Evolutionary conservation across 2,113 vertebrate species (phyloP), one percentile per base, ranked within the genome.

Genomic region (Lophius piscatorius): DNA sequence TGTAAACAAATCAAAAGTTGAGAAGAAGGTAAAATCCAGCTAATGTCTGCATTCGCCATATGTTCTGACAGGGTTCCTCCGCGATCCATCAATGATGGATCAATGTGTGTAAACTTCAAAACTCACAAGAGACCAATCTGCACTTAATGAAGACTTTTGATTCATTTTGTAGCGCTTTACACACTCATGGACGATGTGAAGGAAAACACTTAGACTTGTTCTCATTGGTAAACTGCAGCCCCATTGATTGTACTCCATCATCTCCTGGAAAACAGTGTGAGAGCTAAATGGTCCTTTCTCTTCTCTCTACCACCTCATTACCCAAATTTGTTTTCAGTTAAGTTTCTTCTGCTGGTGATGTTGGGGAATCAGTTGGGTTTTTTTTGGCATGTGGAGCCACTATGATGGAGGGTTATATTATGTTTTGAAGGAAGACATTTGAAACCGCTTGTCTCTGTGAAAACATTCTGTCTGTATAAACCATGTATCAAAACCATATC

Each of bases 131-230:
- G 78, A 56, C 75, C 85, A 78, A 63, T 73, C 48, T 33, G 33
- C 46, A 41, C 16, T 51, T 83, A 76, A 87, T 77, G 76, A 76
- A 82, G 74, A 78, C 65, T 74, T 84, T 76, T 75, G 74, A 85
- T 85, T 80, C 63, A 81, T 84, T 79, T 74, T 77, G 52, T 48
- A 13, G 38, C 1, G 5, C 55, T 51, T 76, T 74, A 65, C 56
- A 56, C 46, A 26, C 29, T 28, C 29, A 10, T 13, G 5, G 52
- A 66, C 50, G 18, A 56, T 11, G 58, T 63, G 73, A 83, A 59
- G 45, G 51, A 79, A 70, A 63, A 58, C 59, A 48, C 38, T 76
- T 69, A 77, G 31, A 13, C 1, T 34, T 42, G 51, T 55, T 50
- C 49, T 67, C 72, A 26, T 18, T 65, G 62, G 54, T 52, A 70